Conservation (phyloP, 2,888 invertebrate genomes). For the Dastarcus helophoroides region DNA sequence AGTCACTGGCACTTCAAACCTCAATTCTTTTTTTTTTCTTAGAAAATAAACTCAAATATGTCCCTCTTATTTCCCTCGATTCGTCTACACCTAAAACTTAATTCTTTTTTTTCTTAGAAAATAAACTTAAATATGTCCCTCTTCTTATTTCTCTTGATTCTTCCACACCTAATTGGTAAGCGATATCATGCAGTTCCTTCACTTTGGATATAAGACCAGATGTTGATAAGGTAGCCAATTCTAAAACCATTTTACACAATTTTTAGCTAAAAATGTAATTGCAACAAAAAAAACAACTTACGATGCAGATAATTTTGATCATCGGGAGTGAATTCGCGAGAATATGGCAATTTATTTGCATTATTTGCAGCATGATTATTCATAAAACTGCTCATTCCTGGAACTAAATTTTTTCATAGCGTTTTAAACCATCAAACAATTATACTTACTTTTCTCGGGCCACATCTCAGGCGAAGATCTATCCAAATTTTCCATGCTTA, state of each 20-base stretch:
- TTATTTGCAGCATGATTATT: conserved; percentile 52
- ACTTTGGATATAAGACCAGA: conserved; percentile 85
- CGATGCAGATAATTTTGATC: conserved; percentile 68
- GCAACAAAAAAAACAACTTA: conserved; percentile 39
- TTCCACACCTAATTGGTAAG: conserved; percentile 87
- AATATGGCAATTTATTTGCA: conserved; percentile 54
- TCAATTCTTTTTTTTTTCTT: no score
- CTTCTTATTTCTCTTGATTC: conserved; percentile 95
- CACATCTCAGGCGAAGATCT: conserved; percentile 92
- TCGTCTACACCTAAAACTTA: conserved; percentile 91
- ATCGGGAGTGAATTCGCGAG: conserved; percentile 55
- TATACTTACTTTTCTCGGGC: conserved; percentile 83
- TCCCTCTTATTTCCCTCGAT: conserved; percentile 94
- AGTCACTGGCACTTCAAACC: no score
- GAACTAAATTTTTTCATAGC: conserved; percentile 48
- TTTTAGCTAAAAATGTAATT: conserved; percentile 1
- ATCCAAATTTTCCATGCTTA: conserved; percentile 84
- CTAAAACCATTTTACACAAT: conserved; percentile 37
- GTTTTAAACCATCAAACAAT: neutral
- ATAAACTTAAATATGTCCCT: conserved; percentile 88
- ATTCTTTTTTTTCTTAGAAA: conserved; percentile 36
- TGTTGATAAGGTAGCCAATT: conserved; percentile 62
- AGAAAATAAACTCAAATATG: conserved; percentile 78
- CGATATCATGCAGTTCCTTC: conserved; percentile 84
- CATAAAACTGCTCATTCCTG: conserved; percentile 79